phyloP scores from a whole-genome alignment of 2,113 vertebrate species.

The Oostethus manadensis region DNA sequence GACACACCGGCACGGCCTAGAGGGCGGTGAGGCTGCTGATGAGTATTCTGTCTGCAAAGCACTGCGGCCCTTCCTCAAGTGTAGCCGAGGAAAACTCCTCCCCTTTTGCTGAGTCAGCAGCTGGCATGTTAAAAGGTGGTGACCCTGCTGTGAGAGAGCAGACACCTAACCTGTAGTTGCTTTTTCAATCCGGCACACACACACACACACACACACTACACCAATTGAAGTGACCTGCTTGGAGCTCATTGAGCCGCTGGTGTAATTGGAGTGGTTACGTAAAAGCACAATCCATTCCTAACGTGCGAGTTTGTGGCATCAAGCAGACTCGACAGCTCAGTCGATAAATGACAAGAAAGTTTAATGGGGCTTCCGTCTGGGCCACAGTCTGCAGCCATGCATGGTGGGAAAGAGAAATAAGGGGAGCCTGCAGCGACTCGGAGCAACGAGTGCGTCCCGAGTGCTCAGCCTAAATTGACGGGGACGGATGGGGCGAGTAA shows the following conservation, averaged over 20 bases:
- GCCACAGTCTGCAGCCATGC: conserved; percentile 35
- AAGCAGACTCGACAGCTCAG: conserved; percentile 37
- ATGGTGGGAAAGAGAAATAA: conserved; percentile 32
- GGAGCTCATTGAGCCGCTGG: conserved; percentile 46
- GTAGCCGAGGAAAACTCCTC: conserved; percentile 47
- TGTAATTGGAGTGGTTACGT: conserved; percentile 43
- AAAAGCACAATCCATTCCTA: conserved; percentile 54
- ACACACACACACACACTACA: not conserved
- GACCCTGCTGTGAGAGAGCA: not conserved
- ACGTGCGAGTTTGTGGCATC: conserved; percentile 44
- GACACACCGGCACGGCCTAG: not conserved
- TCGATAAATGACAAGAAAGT: conserved; percentile 52
- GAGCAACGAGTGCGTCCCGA: conserved; percentile 40
- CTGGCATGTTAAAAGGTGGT: too few species aligned
- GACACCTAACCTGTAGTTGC: conserved; percentile 37
- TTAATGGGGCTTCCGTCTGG: conserved; percentile 37
- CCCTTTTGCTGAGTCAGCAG: conserved; percentile 64
- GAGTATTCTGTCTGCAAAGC: conserved; percentile 78
- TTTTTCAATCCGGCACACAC: conserved; percentile 35
- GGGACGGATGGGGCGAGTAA: conserved; percentile 16
- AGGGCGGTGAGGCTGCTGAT: conserved; percentile 58
- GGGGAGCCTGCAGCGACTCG: not conserved
- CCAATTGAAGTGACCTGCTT: conserved; percentile 18
- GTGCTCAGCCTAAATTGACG: conserved; percentile 30
- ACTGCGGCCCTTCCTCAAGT: conserved; percentile 70